These are phyloP conservation scores for Pseudococcus longispinus DNA, from an alignment of 2,888 invertebrate genomes.

Conservation along the genomic window DNA sequence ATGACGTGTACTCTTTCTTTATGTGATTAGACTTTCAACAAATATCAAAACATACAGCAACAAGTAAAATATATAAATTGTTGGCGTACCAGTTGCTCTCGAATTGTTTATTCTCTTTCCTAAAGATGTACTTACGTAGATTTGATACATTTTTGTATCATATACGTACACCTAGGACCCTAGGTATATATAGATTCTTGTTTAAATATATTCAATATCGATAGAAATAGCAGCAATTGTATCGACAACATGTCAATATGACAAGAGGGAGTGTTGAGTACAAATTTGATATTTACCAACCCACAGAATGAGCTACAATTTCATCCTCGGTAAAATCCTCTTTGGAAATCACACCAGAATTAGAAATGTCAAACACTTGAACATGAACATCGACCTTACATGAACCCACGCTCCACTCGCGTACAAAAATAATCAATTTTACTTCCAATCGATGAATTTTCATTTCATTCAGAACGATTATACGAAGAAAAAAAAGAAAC, in stretches of 20 bases:
- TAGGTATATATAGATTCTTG: background rate
- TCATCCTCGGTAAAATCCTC: background rate
- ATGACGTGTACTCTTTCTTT: constrained; percentile 52
- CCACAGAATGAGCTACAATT: too few relatives aligned
- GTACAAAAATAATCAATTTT: background rate
- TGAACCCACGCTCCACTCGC: background rate
- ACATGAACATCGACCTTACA: background rate
- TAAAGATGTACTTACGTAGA: background rate
- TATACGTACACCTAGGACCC: background rate
- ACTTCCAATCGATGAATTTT: background rate
- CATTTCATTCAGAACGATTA: background rate
- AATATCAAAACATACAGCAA: constrained; percentile 53
- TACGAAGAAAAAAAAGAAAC: background rate
- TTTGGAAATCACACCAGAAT: background rate
- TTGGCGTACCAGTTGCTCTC: background rate
- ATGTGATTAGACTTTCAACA: constrained; percentile 54
- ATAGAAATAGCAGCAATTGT: background rate
- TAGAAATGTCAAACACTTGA: background rate
- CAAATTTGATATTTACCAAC: too few relatives aligned
- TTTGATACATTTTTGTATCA: background rate
- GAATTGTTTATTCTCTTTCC: background rate
- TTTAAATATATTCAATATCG: background rate
- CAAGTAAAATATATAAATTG: constrained; percentile 35
- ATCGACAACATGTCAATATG: too few relatives aligned
- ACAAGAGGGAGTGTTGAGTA: too few relatives aligned